A percentile compares a stretch with the other conserved stretches of the same genome.
These are phyloP conservation scores for Coilia nasus DNA, from an alignment of 2,797 vertebrate species.

Conservation along the genomic window DNA sequence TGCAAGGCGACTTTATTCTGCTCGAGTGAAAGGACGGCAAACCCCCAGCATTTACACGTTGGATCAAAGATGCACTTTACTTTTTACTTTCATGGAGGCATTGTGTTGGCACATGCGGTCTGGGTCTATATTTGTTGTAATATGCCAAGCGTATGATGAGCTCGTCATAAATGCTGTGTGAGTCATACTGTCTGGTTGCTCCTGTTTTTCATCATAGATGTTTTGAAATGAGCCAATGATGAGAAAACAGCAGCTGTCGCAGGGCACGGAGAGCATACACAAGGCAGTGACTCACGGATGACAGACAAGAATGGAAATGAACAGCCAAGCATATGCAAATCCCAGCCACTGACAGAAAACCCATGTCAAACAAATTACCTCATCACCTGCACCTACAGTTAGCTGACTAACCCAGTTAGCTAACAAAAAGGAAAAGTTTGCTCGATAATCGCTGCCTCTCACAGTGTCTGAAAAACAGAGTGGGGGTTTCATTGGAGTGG, in stretches of 20 bases:
- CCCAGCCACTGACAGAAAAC: neutral
- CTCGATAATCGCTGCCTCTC: neutral
- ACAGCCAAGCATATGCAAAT: slow-evolving; percentile 18
- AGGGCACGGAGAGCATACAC: neutral
- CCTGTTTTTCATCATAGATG: neutral
- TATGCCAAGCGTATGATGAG: neutral
- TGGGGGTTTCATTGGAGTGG: neutral
- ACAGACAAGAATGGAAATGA: neutral
- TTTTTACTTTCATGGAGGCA: neutral
- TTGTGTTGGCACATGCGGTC: neutral
- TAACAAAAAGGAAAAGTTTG: neutral
- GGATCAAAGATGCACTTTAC: too few relatives aligned
- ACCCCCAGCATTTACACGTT: too few relatives aligned
- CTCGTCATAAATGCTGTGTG: neutral
- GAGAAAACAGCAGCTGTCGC: neutral
- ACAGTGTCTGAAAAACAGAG: neutral
- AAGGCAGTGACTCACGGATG: neutral
- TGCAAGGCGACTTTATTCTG: too few relatives aligned
- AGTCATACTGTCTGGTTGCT: neutral
- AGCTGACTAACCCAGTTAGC: neutral
- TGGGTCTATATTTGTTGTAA: neutral
- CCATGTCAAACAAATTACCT: slow-evolving; percentile 9
- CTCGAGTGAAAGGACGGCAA: too few relatives aligned
- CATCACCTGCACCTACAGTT: neutral
- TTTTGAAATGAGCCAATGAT: neutral